A percentile compares a stretch with the other conserved stretches of the same genome.
Evolutionary conservation across 1,140 invertebrate genomes (phyloP).

Genomic region (Achroia grisella): DNA sequence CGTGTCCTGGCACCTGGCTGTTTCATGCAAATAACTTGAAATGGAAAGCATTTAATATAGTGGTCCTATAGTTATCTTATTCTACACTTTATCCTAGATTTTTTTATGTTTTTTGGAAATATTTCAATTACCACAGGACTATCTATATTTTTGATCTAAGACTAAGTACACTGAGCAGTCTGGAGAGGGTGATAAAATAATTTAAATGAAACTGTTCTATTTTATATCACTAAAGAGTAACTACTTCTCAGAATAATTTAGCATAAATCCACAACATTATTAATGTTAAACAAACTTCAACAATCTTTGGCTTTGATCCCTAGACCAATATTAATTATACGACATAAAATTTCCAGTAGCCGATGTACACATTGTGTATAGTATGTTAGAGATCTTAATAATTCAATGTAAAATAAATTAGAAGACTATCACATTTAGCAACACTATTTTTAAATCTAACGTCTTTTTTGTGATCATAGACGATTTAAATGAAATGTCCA

Average conservation of each 20-base stretch:
- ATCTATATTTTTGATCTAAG: slow-evolving; percentile 56
- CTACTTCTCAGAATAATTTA: slow-evolving; percentile 69
- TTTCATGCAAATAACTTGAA: slow-evolving; percentile 26
- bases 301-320: slow-evolving; percentile 80
- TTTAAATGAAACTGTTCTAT: slow-evolving; percentile 44
- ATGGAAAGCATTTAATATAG: slow-evolving; percentile 49
- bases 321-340: slow-evolving; percentile 71
- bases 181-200: slow-evolving; percentile 68
- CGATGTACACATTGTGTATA: slow-evolving; percentile 53
- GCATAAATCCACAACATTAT: slow-evolving; percentile 72
- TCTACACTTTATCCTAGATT: slow-evolving; percentile 55
- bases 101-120: slow-evolving; percentile 58
- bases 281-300: slow-evolving; percentile 77
- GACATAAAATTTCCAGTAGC: slow-evolving; percentile 55
- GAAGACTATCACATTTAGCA: slow-evolving; percentile 71
- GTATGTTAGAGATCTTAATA: slow-evolving; percentile 52
- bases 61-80: slow-evolving; percentile 65
- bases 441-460: slow-evolving; percentile 65
- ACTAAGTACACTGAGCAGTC: slow-evolving; percentile 67
- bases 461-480: slow-evolving; percentile 63
- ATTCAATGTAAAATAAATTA: slow-evolving; percentile 63
- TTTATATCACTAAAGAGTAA: slow-evolving; percentile 57
- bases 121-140: slow-evolving; percentile 56
- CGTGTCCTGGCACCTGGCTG: slow-evolving; percentile 45
- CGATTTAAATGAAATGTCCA: slow-evolving; percentile 56